Base-by-base conservation (phyloP, 2,888 invertebrate genomes). In the Saturnia japonica region DNA sequence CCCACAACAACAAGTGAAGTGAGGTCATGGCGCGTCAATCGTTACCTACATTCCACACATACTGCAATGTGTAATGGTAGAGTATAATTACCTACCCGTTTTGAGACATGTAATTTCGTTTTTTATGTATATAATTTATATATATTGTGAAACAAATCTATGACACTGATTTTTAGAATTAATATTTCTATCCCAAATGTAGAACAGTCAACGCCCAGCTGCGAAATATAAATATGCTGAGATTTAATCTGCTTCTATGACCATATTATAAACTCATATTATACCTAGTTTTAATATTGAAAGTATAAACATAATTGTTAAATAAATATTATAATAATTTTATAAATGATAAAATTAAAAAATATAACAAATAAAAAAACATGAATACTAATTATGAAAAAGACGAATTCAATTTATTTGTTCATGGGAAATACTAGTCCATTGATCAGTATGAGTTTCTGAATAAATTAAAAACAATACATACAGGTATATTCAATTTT, bases 31-130 rank as follows among this genome's bases (percentile, higher is more conserved):
- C 19, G 69, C n/a, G 62, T 47, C 64, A 51, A 28, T 28, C 57
- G 25, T 69, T 34, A n/a, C n/a, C n/a, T n/a, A 66, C 64, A 69
- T 69, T 69, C 69, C 69, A 40, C 28, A 4, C 25, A 22, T 54
- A 22, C 19, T n/a, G 19, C 19, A 19, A n/a, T 47, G 16, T 47
- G 22, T 22, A 54, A 54, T 54, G 22, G 22, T 54, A 28, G 12
- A 60, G 25, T 60, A 60, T 60, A 25, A 28, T 28, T 1, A 9
- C 45, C 45, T n/a, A 54, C 9, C 51, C 51, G 19, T 1, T 57
- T 57, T 57, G 57, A 57, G 25, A 57, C 22, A 57, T 25, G 12
- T 11, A 25, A 1, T 25, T 12, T 25, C 11, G 25, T 8, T 57
- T 57, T 57, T 0, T 11, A 57, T 14, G 1, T 57, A 25, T 1